Base-by-base conservation (phyloP, 2,797 vertebrate genomes). In the Anas bernieri region DNA sequence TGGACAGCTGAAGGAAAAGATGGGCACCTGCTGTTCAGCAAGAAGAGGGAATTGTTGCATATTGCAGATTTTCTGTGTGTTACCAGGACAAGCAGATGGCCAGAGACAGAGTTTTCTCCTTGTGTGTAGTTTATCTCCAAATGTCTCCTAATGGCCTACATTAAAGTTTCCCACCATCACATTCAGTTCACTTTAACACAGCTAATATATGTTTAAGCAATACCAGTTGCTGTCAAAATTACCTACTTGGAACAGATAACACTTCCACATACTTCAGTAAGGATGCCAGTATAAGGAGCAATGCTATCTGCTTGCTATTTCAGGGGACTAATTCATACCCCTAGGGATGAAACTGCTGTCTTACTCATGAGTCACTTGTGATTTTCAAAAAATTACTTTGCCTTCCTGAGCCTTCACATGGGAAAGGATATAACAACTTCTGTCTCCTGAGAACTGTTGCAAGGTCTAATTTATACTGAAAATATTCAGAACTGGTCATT, bases 61-160 rank as follows among this genome's bases (percentile, higher is more conserved):
- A 88, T 82, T 96, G 90, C 83, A 95, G 8, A 91, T 96, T 77
- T 95, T 87, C 56, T 91, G 14, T 86, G 26, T 84, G 92, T 79
- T 95, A 94, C 84, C 79, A 82, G 83, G 88, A 94, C 87, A 96
- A 96, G 83, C 97, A 97, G 97, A 97, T 96, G 96, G 95, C 75
- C 90, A 83, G 94, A 96, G 95, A 88, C 74, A 83, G 35, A 14
- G 8, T 87, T 90, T 95, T 91, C 83, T 96, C 92, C 86, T 96
- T 90, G 91, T 52, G 54, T 92, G 79, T 70, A 94, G 88, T 96
- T 96, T 96, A 87, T 92, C 75, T 96, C 86, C 37, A 94, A 94
- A 81, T 6, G 2, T 89, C 74, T 91, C 88, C 82, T 94, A 96
- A 96, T 86, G 62, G 39, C 75, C 82, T 94, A 79, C 83, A 96